Evolutionary conservation across 2,113 vertebrate genomes (phyloP).

Genomic region (Trematomus loennbergii): DNA sequence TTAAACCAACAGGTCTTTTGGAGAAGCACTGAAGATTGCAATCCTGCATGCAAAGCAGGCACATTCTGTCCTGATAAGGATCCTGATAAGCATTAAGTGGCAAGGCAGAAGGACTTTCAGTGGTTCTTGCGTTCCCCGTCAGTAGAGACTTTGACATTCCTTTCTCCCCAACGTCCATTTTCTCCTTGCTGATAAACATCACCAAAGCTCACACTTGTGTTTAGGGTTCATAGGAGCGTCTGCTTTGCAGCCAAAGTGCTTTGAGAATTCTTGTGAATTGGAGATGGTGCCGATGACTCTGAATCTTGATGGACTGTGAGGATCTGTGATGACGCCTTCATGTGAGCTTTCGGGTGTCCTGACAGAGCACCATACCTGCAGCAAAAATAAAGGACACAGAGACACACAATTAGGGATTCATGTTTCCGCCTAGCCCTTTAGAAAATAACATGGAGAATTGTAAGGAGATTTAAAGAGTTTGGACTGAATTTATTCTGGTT

Average conservation of each 20-base stretch:
- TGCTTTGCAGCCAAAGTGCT: slow-evolving; percentile 89
- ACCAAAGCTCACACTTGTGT: slow-evolving; percentile 97
- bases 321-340: slow-evolving; percentile 94
- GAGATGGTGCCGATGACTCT: slow-evolving; percentile 94
- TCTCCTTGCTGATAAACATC: slow-evolving; percentile 57
- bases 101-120: slow-evolving; percentile 46
- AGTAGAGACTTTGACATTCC: slow-evolving; percentile 30
- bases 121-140: slow-evolving; percentile 43
- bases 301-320: slow-evolving; percentile 95
- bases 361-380: slow-evolving; percentile 96
- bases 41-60: slow-evolving; percentile 49
- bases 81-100: slow-evolving; percentile 54
- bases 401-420: neutral
- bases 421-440: neutral
- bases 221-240: slow-evolving; percentile 93
- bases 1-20: slow-evolving; percentile 23
- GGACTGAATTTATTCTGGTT: neutral
- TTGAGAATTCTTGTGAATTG: slow-evolving; percentile 92
- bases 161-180: slow-evolving; percentile 4
- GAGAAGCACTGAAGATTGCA: slow-evolving; percentile 9
- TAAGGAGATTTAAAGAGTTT: neutral
- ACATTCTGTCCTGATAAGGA: slow-evolving; percentile 30
- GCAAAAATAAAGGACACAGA: neutral
- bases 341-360: slow-evolving; percentile 95
- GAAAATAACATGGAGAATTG: neutral